Evolutionary conservation across 2,888 invertebrate species (phyloP), one percentile per base, ranked within the genome.

Genomic region (Stegophylla sp.): DNA sequence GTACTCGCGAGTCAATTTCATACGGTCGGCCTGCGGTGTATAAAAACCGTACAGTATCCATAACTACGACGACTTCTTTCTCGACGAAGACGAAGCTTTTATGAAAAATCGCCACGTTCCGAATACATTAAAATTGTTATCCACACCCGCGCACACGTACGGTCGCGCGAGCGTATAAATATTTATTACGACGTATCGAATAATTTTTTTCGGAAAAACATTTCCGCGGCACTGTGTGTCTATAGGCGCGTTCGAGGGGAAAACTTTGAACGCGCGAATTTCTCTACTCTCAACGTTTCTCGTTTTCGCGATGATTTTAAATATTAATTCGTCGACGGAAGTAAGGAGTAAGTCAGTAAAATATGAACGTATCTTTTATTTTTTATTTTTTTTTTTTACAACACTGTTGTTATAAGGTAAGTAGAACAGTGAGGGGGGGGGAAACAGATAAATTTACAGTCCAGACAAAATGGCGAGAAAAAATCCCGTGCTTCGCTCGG

Each of bases 81-180:
- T 48, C 64, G 23, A 41, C 43, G 51, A 43, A 66, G 75, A 56
- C 43, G 66, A 41, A 74, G 64, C 34, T 59, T 67, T 77, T 77
- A 77, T 77, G 77, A 77, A 77, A 77, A 77, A 77, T 77, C 59
- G 28, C 69, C 69, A 69, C 66, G 77, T 77, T 59, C 45, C 20
- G 59, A 59, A 67, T 77, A 77, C 56, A 77, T 53, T 56, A 61
- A 41, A 74, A n/a, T n/a, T 51, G 34, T 53, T 34, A 69, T 69
- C 26, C 28, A 41, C n/a, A 15, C 7, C n/a, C n/a, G n/a, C n/a
- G 48, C 48, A 63, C n/a, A 34, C n/a, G n/a, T 41, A 45, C 13
- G n/a, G 43, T 10, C 51, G n/a, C n/a, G 20, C 59, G 43, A 10
- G 23, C 3, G 23, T 56, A 59, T 72, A 72, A 72, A 59, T 59